Evolutionary conservation across 2,113 vertebrate species (phyloP).

Genomic region (Oryzias melastigma): DNA sequence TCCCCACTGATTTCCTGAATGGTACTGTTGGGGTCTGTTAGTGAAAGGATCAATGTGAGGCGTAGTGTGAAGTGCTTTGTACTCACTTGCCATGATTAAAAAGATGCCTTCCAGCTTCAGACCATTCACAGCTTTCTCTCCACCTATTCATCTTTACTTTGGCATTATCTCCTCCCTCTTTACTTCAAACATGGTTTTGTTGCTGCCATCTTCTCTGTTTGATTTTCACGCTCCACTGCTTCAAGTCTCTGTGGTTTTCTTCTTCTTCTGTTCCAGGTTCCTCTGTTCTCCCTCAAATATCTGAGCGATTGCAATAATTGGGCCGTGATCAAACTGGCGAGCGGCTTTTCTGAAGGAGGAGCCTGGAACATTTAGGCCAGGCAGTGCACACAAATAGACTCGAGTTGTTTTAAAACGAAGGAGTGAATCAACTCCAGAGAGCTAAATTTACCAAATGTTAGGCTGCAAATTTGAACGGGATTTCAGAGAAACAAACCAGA

Average conservation of each 20-base stretch:
- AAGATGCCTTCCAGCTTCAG: background rate
- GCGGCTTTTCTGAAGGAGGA: conserved; percentile 36
- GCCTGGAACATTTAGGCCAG: conserved; percentile 25
- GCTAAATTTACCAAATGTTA: conserved; percentile 36
- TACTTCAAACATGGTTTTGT: conserved; percentile 10
- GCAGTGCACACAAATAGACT: conserved; percentile 5
- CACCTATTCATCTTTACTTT: conserved; percentile 20
- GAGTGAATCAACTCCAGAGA: conserved; percentile 20
- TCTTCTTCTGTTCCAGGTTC: conserved; percentile 21
- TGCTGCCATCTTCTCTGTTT: conserved; percentile 24
- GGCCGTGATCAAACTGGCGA: conserved; percentile 51
- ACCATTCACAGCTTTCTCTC: background rate
- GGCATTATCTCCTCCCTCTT: conserved; percentile 14
- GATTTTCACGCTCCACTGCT: conserved; percentile 10
- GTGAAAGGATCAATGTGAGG: too few relatives aligned
- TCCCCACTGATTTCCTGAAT: too few relatives aligned
- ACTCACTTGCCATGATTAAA: too few relatives aligned
- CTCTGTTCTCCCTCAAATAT: conserved; percentile 43
- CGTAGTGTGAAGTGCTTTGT: too few relatives aligned
- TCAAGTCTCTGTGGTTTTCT: conserved; percentile 22
- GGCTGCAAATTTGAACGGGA: background rate
- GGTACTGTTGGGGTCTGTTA: too few relatives aligned
- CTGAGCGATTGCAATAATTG: conserved; percentile 58
- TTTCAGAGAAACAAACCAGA: too few relatives aligned
- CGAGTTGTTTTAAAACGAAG: conserved; percentile 20